A percentile compares a stretch with the other conserved stretches of the same genome.
phyloP scores from a whole-genome alignment of 2,888 invertebrate genomes.

The Tuberolachnus salignus region DNA sequence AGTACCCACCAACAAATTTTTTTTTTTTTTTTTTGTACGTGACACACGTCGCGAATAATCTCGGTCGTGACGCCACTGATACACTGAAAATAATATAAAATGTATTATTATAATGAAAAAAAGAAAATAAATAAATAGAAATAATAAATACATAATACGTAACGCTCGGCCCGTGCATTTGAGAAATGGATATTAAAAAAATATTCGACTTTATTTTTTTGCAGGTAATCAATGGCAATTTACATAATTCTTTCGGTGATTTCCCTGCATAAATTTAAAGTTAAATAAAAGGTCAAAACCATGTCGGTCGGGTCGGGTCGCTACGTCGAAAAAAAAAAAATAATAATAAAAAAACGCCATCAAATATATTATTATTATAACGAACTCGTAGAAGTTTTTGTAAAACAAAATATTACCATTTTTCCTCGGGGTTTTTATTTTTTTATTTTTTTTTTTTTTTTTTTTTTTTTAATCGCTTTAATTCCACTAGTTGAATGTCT shows the following conservation, averaged over 20 bases:
- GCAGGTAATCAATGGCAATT: background rate
- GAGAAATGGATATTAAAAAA: background rate
- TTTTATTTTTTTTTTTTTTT: background rate
- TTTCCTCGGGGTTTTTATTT: too few species aligned
- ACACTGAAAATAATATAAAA: too few species aligned
- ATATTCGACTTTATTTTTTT: background rate
- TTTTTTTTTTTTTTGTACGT: too few species aligned
- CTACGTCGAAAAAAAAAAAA: too few species aligned
- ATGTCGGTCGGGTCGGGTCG: background rate
- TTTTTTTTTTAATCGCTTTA: background rate
- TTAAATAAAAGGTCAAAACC: slow-evolving; percentile 13
- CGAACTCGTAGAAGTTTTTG: background rate
- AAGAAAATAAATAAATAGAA: too few species aligned
- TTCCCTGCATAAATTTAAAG: slow-evolving; percentile 10
- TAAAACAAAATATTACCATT: background rate
- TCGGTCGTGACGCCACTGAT: too few species aligned
- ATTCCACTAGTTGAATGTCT: background rate
- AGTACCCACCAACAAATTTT: too few species aligned
- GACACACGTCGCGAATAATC: too few species aligned
- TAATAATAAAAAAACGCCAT: too few species aligned
- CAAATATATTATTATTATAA: slow-evolving; percentile 2
- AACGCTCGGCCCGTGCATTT: background rate
- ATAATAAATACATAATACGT: background rate
- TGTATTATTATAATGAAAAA: too few species aligned
- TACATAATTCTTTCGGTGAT: background rate